Base-by-base conservation (phyloP, 2,113 vertebrate species). In the Hirundichthys speculiger region DNA sequence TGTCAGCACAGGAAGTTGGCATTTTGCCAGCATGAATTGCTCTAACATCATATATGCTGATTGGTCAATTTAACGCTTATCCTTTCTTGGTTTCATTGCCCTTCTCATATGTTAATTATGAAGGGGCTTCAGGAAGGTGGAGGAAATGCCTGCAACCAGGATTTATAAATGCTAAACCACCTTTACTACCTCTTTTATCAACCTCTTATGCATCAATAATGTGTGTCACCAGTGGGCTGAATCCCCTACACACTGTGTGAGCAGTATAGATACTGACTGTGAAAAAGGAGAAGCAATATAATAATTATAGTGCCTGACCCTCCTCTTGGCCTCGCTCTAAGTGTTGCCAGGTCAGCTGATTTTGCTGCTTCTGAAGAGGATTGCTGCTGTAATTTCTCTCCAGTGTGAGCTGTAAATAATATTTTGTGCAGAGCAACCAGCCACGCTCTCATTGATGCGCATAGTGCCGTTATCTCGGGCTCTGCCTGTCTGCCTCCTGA, bases 261-360 rank as follows among this genome's bases (percentile, higher is more conserved):
- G 86, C 77, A 52, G 76, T 89, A 85, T 85, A 90, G 90, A 91
- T 87, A 90, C 47, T 2, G 77, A 83, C 73, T 73, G 64, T 87
- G 77, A 90, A 85, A 75, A 81, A 80, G 73, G 61, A 77, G 78
- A 80, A 80, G 87, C 79, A 73, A 85, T 91, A 86, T 90, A 86
- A 90, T 92, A 86, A 92, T 89, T 87, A 85, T 83, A 78, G 83
- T 72, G 81, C 80, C 75, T 82, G 80, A 87, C 80, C 79, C 75
- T 80, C 77, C 72, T 77, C 66, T 53, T 63, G 54, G 73, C 69
- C 70, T 84, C 78, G 39, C 79, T 88, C 62, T 58, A 79, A 80
- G 67, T 86, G 84, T 87, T 84, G 85, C 85, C 77, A 75, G 84
- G 78, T 91, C 89, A 90, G 89, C 91, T 82, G 80, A 73, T 90